These are phyloP conservation scores for Rhinella marina DNA, from an alignment of 2,797 vertebrate genomes.

Conservation along the genomic window DNA sequence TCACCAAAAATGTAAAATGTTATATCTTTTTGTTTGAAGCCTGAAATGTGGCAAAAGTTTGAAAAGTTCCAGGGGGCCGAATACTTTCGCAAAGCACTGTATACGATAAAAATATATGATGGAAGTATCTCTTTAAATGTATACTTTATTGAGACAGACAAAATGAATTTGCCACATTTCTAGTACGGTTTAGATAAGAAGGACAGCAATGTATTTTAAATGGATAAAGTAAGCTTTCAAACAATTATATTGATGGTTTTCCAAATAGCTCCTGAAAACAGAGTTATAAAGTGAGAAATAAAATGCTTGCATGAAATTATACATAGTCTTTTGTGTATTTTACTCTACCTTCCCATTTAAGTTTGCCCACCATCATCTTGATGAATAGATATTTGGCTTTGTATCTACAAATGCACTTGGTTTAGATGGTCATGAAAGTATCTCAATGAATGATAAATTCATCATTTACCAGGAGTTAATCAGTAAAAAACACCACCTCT, in stretches of 20 bases:
- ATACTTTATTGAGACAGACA: too few species aligned
- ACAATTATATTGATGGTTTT: background rate
- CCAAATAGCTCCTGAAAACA: background rate
- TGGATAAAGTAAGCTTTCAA: background rate
- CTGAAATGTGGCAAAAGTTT: too few species aligned
- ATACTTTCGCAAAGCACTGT: too few species aligned
- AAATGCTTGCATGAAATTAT: background rate
- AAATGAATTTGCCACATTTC: background rate
- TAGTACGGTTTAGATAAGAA: background rate
- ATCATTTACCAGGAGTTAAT: background rate
- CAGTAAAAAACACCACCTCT: background rate
- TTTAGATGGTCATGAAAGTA: background rate
- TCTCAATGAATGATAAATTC: slow-evolving; percentile 1
- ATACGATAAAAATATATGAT: too few species aligned
- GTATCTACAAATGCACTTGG: background rate
- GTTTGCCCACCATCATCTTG: background rate
- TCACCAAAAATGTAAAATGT: too few species aligned
- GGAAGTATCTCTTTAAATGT: too few species aligned
- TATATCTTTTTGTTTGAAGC: too few species aligned
- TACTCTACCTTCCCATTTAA: background rate
- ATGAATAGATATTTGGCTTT: background rate
- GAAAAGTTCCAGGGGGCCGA: too few species aligned
- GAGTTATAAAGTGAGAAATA: background rate
- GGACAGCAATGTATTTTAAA: background rate
- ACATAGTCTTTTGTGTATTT: background rate